Evolutionary conservation across 2,113 vertebrate genomes (phyloP).

Genomic region (Equus quagga): DNA sequence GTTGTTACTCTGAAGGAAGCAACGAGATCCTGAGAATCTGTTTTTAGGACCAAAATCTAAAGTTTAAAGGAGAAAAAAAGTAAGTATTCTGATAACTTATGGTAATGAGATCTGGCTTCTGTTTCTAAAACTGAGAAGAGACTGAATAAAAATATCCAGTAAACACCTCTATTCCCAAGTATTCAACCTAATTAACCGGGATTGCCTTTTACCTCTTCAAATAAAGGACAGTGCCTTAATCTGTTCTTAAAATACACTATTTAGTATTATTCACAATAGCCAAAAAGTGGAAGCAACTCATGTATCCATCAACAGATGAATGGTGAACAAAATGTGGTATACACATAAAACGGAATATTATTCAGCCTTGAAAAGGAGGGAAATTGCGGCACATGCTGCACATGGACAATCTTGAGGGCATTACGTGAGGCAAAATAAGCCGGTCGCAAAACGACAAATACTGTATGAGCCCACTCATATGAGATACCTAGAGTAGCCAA

Average conservation of each 20-base stretch:
- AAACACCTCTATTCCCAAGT: background rate
- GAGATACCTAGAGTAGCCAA: background rate
- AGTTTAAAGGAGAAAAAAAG: constrained; percentile 74
- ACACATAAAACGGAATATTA: background rate
- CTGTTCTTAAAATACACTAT: background rate
- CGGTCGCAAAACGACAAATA: background rate
- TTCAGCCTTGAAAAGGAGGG: background rate
- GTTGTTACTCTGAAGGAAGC: constrained; percentile 99
- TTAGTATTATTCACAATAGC: background rate
- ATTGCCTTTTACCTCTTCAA: background rate
- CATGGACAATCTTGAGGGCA: background rate
- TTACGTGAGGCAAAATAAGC: background rate
- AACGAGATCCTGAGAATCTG: constrained; percentile 96
- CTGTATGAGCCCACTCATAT: background rate
- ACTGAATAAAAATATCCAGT: background rate
- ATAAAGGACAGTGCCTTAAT: background rate
- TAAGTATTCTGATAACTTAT: constrained; percentile 37
- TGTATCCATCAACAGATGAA: background rate
- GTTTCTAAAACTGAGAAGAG: constrained; percentile 46
- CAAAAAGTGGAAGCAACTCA: background rate
- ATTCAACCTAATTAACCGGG: background rate
- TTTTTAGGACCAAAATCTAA: constrained; percentile 98
- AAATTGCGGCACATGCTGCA: background rate
- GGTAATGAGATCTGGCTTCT: constrained; percentile 53
- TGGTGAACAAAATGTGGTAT: background rate